Evolutionary conservation across 2,113 vertebrate genomes (phyloP).

Genomic region (Noturus placidus): DNA sequence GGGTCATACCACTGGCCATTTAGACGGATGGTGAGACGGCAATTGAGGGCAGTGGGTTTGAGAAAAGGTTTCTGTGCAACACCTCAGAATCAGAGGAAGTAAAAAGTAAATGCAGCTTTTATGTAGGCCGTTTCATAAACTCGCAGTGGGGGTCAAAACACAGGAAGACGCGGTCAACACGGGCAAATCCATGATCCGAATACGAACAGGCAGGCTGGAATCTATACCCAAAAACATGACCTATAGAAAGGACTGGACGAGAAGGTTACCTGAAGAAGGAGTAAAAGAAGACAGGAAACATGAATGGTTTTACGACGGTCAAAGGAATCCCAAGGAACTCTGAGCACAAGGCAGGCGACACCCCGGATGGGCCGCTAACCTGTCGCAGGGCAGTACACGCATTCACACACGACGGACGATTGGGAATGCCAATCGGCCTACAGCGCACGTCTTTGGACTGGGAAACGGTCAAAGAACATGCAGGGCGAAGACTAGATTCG

Average conservation of each 20-base stretch:
- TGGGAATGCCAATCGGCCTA: too few relatives aligned
- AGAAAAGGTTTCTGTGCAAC: not conserved
- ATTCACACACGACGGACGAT: too few relatives aligned
- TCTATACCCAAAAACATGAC: not conserved
- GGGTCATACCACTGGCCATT: slow-evolving; percentile 3
- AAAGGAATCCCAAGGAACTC: not conserved
- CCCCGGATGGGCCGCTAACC: too few relatives aligned
- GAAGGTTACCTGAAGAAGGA: not conserved
- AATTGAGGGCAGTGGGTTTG: not conserved
- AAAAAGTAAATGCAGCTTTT: not conserved
- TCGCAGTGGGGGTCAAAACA: not conserved
- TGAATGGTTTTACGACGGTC: not conserved
- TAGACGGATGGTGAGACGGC: not conserved
- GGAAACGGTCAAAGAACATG: too few relatives aligned
- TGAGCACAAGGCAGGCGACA: too few relatives aligned
- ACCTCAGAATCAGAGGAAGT: not conserved
- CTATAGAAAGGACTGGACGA: not conserved
- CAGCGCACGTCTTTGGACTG: too few relatives aligned
- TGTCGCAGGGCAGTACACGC: too few relatives aligned
- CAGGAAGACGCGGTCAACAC: not conserved
- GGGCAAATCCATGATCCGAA: not conserved
- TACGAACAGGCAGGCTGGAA: too few relatives aligned
- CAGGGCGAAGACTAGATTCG: too few relatives aligned
- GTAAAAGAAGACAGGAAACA: not conserved
- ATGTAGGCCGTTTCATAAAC: not conserved